Percentiles rank a stretch among this genome's conserved stretches.
Evolutionary conservation across 92 coral and sea anemone species (phyloP).

Genomic region (Zoanthus solanderi): DNA sequence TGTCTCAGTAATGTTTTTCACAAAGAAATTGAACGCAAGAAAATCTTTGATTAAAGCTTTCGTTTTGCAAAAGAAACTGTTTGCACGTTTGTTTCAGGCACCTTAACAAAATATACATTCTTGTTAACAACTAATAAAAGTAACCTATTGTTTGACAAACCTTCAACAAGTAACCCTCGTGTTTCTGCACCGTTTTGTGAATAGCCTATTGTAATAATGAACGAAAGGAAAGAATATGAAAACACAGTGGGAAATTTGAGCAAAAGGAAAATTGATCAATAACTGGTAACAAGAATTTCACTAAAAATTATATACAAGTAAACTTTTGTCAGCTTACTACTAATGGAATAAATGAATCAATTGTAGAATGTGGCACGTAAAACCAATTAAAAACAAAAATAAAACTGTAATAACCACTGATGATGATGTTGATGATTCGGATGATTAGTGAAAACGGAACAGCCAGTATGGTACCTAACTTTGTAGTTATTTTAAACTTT

Average conservation of each 20-base stretch:
- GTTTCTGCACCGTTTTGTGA: constrained; percentile 90
- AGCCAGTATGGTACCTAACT: background rate
- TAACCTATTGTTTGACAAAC: constrained; percentile 41
- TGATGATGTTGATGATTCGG: too few relatives aligned
- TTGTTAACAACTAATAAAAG: background rate
- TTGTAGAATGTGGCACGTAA: too few relatives aligned
- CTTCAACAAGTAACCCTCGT: constrained; percentile 93
- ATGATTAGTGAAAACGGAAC: background rate
- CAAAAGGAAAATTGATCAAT: background rate
- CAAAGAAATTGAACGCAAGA: background rate
- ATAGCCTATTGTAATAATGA: constrained; percentile 59
- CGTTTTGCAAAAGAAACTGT: too few relatives aligned
- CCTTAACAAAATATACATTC: too few relatives aligned
- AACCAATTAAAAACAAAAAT: too few relatives aligned
- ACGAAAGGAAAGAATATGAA: background rate
- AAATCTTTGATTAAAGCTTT: too few relatives aligned
- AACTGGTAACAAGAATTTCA: background rate
- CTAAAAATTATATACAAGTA: too few relatives aligned
- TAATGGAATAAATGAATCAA: too few relatives aligned
- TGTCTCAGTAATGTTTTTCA: too few relatives aligned
- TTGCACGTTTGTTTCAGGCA: too few relatives aligned
- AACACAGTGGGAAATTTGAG: background rate
- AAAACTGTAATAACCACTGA: too few relatives aligned
- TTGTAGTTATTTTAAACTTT: background rate
- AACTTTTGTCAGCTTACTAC: too few relatives aligned